Percentiles rank a stretch among this genome's conserved stretches.
Evolutionary conservation across 2,888 invertebrate genomes (phyloP).

Genomic region (Spisula subtruncata): DNA sequence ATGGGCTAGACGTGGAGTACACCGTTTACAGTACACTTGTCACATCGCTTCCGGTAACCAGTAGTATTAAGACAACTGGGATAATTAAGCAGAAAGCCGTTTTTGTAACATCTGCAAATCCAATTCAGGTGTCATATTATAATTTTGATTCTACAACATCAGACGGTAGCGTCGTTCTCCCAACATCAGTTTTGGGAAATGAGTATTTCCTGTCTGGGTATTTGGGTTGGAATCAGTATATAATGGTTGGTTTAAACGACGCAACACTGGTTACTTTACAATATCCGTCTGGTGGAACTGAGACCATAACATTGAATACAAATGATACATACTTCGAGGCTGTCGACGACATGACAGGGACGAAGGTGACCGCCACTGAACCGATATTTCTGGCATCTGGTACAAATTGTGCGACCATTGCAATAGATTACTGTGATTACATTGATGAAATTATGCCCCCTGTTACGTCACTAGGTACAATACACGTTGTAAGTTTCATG

Average conservation of each 20-base stretch:
- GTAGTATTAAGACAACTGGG: background rate
- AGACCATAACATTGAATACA: conserved; percentile 16
- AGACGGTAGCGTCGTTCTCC: conserved; percentile 19
- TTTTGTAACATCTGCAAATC: conserved; percentile 6
- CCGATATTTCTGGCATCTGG: conserved; percentile 31
- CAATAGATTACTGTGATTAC: conserved; percentile 30
- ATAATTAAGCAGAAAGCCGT: background rate
- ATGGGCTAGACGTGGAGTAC: background rate
- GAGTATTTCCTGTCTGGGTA: conserved; percentile 21
- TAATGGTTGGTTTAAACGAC: background rate
- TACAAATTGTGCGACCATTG: conserved; percentile 23
- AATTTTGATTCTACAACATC: background rate
- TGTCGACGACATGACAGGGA: conserved; percentile 11
- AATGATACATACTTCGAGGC: background rate
- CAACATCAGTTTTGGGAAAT: conserved; percentile 10
- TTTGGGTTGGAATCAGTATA: background rate
- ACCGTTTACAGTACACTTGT: background rate
- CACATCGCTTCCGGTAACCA: background rate
- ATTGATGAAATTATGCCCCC: conserved; percentile 31
- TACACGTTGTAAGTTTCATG: conserved; percentile 35
- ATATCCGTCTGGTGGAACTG: background rate
- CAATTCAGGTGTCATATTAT: background rate
- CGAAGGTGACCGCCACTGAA: background rate
- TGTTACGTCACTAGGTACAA: conserved; percentile 10
- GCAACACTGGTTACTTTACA: conserved; percentile 19